Conservation (phyloP, 2,797 vertebrate species). For the Rhinogobio ventralis region DNA sequence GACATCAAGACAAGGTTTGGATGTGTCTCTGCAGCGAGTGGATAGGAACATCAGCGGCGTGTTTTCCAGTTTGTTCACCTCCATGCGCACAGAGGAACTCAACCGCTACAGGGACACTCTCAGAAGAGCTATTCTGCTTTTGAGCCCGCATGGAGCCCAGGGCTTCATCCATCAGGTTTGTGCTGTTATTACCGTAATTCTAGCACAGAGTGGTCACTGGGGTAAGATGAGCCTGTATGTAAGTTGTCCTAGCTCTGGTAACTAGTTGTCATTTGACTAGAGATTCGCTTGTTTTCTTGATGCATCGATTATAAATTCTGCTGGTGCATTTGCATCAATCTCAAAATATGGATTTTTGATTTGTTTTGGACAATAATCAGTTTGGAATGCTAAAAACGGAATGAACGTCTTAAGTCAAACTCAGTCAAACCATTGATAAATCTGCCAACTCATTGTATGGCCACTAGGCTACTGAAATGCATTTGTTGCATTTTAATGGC, state of each 20-base stretch:
- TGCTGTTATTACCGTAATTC: neutral
- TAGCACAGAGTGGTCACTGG: neutral
- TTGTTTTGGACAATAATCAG: neutral
- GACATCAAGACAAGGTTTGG: constrained; percentile 91
- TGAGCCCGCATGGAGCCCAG: constrained; percentile 91
- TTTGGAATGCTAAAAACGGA: neutral
- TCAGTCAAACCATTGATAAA: neutral
- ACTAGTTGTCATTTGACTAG: neutral
- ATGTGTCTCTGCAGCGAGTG: constrained; percentile 93
- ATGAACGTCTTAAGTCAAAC: neutral
- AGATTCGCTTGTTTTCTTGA: neutral
- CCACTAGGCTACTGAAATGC: neutral
- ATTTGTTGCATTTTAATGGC: neutral
- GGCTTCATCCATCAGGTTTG: constrained; percentile 94
- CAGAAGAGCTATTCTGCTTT: constrained; percentile 89
- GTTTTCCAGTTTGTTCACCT: constrained; percentile 94
- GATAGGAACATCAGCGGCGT: constrained; percentile 95
- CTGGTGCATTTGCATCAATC: neutral
- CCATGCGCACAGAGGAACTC: constrained; percentile 95
- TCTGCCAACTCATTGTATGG: neutral
- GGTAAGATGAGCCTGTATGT: neutral
- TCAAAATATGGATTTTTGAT: neutral
- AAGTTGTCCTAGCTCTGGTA: neutral
- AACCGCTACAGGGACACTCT: constrained; percentile 95
- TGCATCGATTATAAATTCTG: neutral